A percentile compares a stretch with the other conserved stretches of the same genome.
Evolutionary conservation across 2,113 vertebrate species (phyloP).

Genomic region (Elachura formosa): DNA sequence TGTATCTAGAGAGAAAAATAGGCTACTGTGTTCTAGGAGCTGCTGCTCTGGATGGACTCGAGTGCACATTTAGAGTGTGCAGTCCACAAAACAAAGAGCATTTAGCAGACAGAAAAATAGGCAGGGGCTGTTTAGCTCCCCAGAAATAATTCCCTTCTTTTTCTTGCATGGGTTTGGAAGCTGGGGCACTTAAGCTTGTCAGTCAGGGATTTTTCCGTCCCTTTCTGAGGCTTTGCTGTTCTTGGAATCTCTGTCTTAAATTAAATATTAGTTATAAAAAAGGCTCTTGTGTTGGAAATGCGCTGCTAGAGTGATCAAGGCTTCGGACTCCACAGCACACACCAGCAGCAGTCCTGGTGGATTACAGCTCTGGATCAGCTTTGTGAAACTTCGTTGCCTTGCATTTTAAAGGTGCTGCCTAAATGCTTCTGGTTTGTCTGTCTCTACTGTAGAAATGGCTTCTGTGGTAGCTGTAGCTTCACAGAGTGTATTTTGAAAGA

Average conservation of each 20-base stretch:
- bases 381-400: not conserved
- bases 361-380: not conserved
- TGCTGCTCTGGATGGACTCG: not conserved
- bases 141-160: not conserved
- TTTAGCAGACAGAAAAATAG: not conserved
- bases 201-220: not conserved
- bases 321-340: not conserved
- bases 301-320: fast-evolving
- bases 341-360: not conserved
- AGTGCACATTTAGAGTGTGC: not conserved
- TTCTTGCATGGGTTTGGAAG: not conserved
- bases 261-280: not conserved
- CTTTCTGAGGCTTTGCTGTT: not conserved
- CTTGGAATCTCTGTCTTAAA: not conserved
- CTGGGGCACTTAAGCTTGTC: not conserved
- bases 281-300: not conserved
- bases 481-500: not conserved
- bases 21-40: slow-evolving; percentile 16
- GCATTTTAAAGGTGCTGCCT: not conserved
- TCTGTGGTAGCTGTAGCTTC: not conserved
- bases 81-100: slow-evolving; percentile 24
- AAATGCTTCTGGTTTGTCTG: not conserved
- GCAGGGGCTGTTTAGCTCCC: not conserved
- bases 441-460: not conserved
- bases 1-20: slow-evolving; percentile 10